A percentile compares a stretch with the other conserved stretches of the same genome.
Conservation (phyloP, 2,888 invertebrate species). For the Erebia aethiops region DNA sequence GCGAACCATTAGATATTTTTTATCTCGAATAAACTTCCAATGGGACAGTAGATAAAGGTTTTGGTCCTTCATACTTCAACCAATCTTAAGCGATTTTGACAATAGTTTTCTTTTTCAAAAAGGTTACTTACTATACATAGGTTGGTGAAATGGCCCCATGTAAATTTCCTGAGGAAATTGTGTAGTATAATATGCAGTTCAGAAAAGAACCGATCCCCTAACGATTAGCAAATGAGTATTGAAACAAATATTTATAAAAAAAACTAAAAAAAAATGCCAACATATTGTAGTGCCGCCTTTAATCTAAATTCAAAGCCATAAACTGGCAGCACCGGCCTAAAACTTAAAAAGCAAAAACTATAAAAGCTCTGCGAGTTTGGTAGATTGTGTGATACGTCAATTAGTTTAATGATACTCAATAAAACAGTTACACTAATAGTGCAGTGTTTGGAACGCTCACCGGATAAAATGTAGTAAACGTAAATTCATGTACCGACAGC, state of each 20-base stretch:
- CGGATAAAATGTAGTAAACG: slow-evolving; percentile 47
- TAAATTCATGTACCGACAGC: slow-evolving; percentile 2
- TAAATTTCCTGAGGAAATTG: too few species aligned
- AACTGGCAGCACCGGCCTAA: slow-evolving; percentile 5
- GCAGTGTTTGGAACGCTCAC: slow-evolving; percentile 38
- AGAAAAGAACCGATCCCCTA: too few species aligned
- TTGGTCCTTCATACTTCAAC: too few species aligned
- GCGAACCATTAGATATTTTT: too few species aligned
- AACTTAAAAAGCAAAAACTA: slow-evolving; percentile 19
- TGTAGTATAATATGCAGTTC: too few species aligned
- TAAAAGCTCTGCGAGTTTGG: slow-evolving; percentile 26
- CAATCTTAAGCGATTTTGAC: too few species aligned
- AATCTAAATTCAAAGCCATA: slow-evolving; percentile 15
- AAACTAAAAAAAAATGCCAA: not conserved
- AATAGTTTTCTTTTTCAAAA: too few species aligned
- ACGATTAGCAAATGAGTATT: too few species aligned
- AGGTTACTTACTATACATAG: too few species aligned
- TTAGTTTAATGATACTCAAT: slow-evolving; percentile 64
- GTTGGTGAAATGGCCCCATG: too few species aligned
- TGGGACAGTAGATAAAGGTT: too few species aligned
- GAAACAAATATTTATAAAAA: not conserved
- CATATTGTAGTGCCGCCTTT: slow-evolving; percentile 12
- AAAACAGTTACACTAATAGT: slow-evolving; percentile 51
- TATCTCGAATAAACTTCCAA: too few species aligned
- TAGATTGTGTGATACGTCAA: slow-evolving; percentile 56